Evolutionary conservation across 2,888 invertebrate species (phyloP), one percentile per base, ranked within the genome.

Genomic region (Zaprionus obscuricornis): DNA sequence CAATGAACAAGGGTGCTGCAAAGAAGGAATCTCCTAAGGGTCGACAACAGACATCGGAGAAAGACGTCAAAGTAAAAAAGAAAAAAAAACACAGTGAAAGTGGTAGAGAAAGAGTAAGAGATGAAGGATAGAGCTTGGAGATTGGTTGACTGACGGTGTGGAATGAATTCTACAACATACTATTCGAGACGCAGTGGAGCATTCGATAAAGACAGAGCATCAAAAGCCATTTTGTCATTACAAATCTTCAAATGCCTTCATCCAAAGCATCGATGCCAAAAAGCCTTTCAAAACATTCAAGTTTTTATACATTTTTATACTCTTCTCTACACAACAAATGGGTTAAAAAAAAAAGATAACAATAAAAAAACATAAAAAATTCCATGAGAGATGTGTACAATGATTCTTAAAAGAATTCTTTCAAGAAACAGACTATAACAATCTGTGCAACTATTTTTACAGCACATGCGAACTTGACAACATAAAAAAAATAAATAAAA

Each of bases 201-300:
- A 29, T 22, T 31, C 5, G 13, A 20, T 7, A 49, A 49, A 33
- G 36, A 46, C 20, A 40, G 34, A 29, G 42, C 47, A 74, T 64
- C 65, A 67, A 59, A 55, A 69, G 66, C 54, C 66, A 79, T 79
- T 87, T 87, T 76, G 84, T 79, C 73, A 84, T 76, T 67, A 71
- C 71, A 76, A 81, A 81, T 81, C 71, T 64, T 67, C 33, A 73
- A 67, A 64, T 79, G 57, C 49, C 45, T 55, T 49, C 33, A 50
- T 31, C 18, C 51, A 18, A 54, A 36, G 37, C 47, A 51, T 42
- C 34, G 2, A 34, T 8, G 16, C 6, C 34, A 17, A 17, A 34
- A 2, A 10, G 14, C n/a, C n/a, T n/a, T n/a, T n/a, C 31, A 10
- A 10, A 45, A 10, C 13, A 16, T 10, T 8, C 7, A 7, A 33